Conservation (phyloP, 1,140 invertebrate genomes). For the Caenorhabditis brenneri region DNA sequence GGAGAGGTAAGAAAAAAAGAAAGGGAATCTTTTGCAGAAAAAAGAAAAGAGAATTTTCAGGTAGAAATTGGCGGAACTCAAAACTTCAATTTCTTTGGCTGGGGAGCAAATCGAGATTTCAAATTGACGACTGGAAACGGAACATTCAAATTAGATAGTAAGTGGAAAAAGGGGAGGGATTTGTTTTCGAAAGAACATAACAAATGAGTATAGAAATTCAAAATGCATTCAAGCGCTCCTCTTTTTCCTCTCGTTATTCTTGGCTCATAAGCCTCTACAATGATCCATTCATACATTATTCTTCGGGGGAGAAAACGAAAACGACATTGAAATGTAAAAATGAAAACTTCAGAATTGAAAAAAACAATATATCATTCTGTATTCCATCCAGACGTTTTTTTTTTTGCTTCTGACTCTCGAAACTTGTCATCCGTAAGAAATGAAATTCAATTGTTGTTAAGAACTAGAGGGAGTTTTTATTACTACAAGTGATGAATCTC, state of each 20-base stretch:
- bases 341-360: not conserved
- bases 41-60: slow-evolving; percentile 2
- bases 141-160: slow-evolving; percentile 46
- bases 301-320: slow-evolving; percentile 5
- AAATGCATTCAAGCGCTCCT: slow-evolving; percentile 30
- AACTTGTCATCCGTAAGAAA: slow-evolving; percentile 3
- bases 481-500: too few species aligned
- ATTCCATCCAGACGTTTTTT: not conserved
- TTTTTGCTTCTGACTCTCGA: not conserved
- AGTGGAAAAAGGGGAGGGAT: not conserved
- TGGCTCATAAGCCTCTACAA: slow-evolving; percentile 37
- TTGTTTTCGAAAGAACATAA: not conserved
- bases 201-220: slow-evolving; percentile 40
- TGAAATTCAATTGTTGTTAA: not conserved
- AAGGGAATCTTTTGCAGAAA: not conserved
- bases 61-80: slow-evolving; percentile 42
- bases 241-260: not conserved
- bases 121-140: slow-evolving; percentile 46
- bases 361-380: not conserved
- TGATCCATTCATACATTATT: slow-evolving; percentile 39
- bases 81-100: slow-evolving; percentile 44
- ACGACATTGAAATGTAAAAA: not conserved
- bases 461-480: too few species aligned
- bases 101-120: slow-evolving; percentile 44
- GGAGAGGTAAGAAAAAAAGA: not conserved